Percentiles rank a stretch among this genome's conserved stretches.
Evolutionary conservation across 2,797 vertebrate genomes (phyloP).

Genomic region (Schizothorax lantsangensis): DNA sequence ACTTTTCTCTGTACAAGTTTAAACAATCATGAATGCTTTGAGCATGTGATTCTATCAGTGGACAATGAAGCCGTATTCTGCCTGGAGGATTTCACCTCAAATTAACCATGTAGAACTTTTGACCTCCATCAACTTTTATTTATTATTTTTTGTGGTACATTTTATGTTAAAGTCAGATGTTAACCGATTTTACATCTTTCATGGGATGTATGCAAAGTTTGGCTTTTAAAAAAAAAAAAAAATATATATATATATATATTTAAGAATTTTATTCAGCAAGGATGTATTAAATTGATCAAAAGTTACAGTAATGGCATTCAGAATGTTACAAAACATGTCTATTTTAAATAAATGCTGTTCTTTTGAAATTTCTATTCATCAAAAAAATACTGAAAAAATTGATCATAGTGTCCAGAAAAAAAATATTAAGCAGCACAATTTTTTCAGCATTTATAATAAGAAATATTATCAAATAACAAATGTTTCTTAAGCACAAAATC

Average conservation of each 20-base stretch:
- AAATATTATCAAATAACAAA: background rate
- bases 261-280: background rate
- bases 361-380: background rate
- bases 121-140: too few relatives aligned
- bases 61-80: background rate
- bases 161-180: background rate
- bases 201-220: too few relatives aligned
- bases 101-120: too few relatives aligned
- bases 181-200: background rate
- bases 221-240: too few relatives aligned
- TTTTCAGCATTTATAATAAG: background rate
- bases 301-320: background rate
- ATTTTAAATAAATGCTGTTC: background rate
- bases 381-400: background rate
- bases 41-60: background rate
- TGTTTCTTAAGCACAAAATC: background rate
- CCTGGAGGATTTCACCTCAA: background rate
- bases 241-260: too few relatives aligned
- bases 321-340: background rate
- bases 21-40: slow-evolving; percentile 3
- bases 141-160: background rate
- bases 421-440: too few relatives aligned
- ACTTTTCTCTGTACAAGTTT: slow-evolving; percentile 4
- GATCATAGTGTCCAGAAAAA: background rate
- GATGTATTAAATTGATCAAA: background rate